Conservation (phyloP, 2,113 vertebrate genomes). For the Chaetura pelagica region DNA sequence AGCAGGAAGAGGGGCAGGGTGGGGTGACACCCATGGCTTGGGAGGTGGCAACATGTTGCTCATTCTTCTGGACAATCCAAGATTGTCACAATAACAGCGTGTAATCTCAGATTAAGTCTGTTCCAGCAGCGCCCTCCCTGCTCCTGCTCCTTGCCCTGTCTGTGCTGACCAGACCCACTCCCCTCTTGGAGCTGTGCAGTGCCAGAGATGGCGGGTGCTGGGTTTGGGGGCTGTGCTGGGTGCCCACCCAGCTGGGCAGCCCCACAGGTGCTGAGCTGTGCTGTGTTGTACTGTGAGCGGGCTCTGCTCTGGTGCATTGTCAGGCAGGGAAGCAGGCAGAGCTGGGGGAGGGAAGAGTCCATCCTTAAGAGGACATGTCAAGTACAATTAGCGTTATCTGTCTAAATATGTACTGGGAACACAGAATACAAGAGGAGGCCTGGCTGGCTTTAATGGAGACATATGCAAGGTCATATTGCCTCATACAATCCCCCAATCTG, state of each 20-base stretch:
- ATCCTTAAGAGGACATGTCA: conserved; percentile 82
- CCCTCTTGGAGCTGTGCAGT: accelerated
- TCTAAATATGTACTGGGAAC: conserved; percentile 84
- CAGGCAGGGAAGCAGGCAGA: conserved; percentile 51
- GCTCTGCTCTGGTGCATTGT: conserved; percentile 55
- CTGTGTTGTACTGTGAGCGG: background rate
- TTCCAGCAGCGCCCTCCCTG: background rate
- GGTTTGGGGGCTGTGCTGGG: accelerated
- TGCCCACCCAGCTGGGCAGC: background rate
- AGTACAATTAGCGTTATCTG: conserved; percentile 85
- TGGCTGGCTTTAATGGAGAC: conserved; percentile 82
- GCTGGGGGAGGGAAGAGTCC: conserved; percentile 73
- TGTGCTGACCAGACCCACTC: accelerated
- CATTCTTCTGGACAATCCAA: background rate
- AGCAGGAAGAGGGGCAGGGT: background rate
- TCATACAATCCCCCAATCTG: conserved; percentile 88
- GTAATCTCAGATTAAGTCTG: conserved; percentile 4
- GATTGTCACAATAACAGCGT: background rate
- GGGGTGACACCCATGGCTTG: background rate
- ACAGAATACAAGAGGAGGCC: conserved; percentile 73
- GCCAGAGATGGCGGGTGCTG: accelerated
- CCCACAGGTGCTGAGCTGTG: background rate
- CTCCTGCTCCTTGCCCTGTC: background rate
- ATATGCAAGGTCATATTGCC: conserved; percentile 87
- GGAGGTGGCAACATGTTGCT: background rate